Base-by-base conservation (phyloP, 2,888 invertebrate genomes). In the Kuschelorhynchus macadamiae region DNA sequence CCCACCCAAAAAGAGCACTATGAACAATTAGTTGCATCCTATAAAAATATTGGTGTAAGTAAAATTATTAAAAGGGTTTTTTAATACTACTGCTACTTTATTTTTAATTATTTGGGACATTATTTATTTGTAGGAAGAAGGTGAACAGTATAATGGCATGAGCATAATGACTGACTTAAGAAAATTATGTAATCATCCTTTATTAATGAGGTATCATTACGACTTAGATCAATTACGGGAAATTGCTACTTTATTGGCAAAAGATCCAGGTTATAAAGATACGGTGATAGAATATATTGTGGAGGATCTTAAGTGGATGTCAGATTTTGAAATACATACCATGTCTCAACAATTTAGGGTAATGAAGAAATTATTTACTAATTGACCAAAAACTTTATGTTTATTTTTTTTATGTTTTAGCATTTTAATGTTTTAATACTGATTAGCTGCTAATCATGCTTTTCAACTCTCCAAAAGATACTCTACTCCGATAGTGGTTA, bases 151-250 rank as follows among this genome's bases (percentile, higher is more conserved):
- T 66, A 89, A 87, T 65, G 91, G 92, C 50, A 88, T 91, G 80
- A 88, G 91, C 0, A 93, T 95, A 86, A 92, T 97, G 91, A 96
- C 97, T 91, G 94, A 96, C 81, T 89, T 98, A 84, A 87, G 98
- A 1, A 97, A 97, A 82, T 86, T 94, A 17, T 95, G 97, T 33
- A 98, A 98, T 85, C 98, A 98, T 84, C 97, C 97, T 0, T 85
- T 97, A 8, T 86, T 98, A 0, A 85, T 94, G 72, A 88, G 97
- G 25, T 88, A 88, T 78, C 89, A 92, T 82, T 95, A 92, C 79
- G 87, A 86, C 42, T 90, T 93, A 70, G 85, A 85, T 0, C 86
- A 87, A 75, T 81, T 90, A 42, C 82, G 87, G 63, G 84, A 87
- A 72, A 92, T 98, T 72, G 91, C 97, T 0, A 86, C 87, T 53